phyloP scores from a whole-genome alignment of 2,888 invertebrate species.

The Plagiodera versicolora region DNA sequence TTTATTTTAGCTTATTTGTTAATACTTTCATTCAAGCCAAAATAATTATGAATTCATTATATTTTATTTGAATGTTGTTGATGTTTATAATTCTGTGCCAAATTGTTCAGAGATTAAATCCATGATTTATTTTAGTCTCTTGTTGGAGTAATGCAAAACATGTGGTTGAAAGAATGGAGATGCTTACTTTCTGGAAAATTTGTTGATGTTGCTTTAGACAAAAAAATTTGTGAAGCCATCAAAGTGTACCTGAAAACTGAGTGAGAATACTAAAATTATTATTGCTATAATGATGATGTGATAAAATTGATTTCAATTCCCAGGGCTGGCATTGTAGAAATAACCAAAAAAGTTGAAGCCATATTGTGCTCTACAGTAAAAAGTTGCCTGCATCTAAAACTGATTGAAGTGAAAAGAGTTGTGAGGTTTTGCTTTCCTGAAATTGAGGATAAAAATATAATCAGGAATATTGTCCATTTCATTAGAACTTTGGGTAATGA shows the following conservation, averaged over 20 bases:
- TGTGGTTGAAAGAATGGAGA: conserved; percentile 68
- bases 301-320: conserved; percentile 5
- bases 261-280: conserved; percentile 12
- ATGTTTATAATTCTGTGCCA: too few relatives aligned
- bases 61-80: too few relatives aligned
- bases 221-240: conserved; percentile 56
- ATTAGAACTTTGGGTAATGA: conserved; percentile 55
- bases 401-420: conserved; percentile 52
- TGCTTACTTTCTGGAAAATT: conserved; percentile 65
- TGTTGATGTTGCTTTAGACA: conserved; percentile 54
- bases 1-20: conserved; percentile 3
- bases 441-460: conserved; percentile 51
- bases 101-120: too few relatives aligned
- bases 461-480: conserved; percentile 52
- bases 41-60: too few relatives aligned
- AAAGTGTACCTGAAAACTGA: conserved; percentile 5
- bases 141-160: conserved; percentile 61
- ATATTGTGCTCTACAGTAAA: conserved; percentile 55
- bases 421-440: conserved; percentile 49
- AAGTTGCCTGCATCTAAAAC: conserved; percentile 48
- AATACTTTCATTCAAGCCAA: conserved; percentile 4
- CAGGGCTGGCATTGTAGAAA: conserved; percentile 25
- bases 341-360: conserved; percentile 46
- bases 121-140: conserved; percentile 56
- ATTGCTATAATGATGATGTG: neutral